These are phyloP conservation scores for Tineola bisselliella DNA, from an alignment of 2,888 invertebrate genomes.

Conservation along the genomic window DNA sequence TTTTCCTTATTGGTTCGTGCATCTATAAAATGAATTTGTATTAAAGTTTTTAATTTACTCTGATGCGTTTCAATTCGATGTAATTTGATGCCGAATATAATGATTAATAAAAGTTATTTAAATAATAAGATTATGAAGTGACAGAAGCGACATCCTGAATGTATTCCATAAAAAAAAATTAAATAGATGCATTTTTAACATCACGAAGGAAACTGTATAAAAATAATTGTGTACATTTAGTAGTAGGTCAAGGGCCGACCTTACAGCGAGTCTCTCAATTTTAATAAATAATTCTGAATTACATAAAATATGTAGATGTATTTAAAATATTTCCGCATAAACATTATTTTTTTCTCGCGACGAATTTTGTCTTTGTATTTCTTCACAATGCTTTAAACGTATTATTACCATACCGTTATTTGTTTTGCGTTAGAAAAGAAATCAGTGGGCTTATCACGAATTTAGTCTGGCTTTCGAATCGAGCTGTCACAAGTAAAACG, in stretches of 20 bases:
- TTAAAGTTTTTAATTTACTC: too few species aligned
- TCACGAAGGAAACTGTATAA: neutral
- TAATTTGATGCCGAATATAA: too few species aligned
- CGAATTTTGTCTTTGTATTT: neutral
- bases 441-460: too few species aligned
- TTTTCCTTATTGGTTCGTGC: too few species aligned
- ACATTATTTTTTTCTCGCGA: neutral
- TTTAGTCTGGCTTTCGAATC: too few species aligned
- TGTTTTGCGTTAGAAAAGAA: too few species aligned
- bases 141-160: neutral
- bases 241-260: constrained; percentile 1
- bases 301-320: constrained; percentile 6
- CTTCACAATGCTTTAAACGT: neutral
- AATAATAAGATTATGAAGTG: too few species aligned
- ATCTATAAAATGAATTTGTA: too few species aligned
- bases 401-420: too few species aligned
- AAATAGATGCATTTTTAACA: neutral
- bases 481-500: too few species aligned
- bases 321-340: constrained; percentile 2
- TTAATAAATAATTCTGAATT: constrained; percentile 3
- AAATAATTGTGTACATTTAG: neutral
- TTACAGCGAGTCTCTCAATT: neutral
- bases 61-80: too few species aligned
- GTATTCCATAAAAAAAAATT: neutral
- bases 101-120: too few species aligned